Conservation (phyloP, 2,888 invertebrate species). For the Agonopterix alstromeriana region DNA sequence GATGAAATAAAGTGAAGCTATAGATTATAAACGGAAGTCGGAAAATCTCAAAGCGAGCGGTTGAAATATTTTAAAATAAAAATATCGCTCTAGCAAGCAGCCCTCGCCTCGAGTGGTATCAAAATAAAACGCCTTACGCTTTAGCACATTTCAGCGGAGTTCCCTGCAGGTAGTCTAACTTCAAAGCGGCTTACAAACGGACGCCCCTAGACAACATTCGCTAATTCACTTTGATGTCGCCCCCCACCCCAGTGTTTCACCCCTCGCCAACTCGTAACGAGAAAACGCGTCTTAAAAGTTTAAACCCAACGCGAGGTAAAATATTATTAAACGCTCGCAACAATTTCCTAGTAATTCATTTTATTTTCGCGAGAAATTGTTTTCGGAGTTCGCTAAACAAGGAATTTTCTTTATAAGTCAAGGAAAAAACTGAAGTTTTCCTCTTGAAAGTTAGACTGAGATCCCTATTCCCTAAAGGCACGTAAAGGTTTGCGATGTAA, state of each 20-base stretch:
- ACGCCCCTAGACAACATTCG: constrained; percentile 75
- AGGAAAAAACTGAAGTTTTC: constrained; percentile 7
- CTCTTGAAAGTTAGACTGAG: constrained; percentile 3
- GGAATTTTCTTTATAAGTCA: constrained; percentile 22
- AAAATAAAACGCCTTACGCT: constrained; percentile 52
- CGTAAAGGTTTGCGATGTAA: not conserved
- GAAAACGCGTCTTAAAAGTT: constrained; percentile 69
- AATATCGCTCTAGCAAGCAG: constrained; percentile 13
- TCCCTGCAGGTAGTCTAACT: constrained; percentile 61
- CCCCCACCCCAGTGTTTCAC: constrained; percentile 24
- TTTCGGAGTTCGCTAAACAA: constrained; percentile 36
- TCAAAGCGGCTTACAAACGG: constrained; percentile 73
- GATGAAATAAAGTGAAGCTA: too few relatives aligned
- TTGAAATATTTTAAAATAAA: constrained; percentile 12
- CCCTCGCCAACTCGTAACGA: constrained; percentile 44
- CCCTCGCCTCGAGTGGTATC: constrained; percentile 29
- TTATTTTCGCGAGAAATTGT: constrained; percentile 45
- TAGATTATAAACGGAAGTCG: too few relatives aligned
- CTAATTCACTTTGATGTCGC: constrained; percentile 75
- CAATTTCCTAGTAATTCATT: constrained; percentile 54
- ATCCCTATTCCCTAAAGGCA: not conserved
- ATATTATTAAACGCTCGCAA: constrained; percentile 57
- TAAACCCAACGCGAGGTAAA: constrained; percentile 53
- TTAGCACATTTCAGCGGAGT: constrained; percentile 51
- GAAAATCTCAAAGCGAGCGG: not conserved